Percentiles rank a stretch among this genome's conserved stretches.
These are phyloP conservation scores for Pachyuromys duprasi DNA, from an alignment of 2,797 vertebrate genomes.

Conservation along the genomic window DNA sequence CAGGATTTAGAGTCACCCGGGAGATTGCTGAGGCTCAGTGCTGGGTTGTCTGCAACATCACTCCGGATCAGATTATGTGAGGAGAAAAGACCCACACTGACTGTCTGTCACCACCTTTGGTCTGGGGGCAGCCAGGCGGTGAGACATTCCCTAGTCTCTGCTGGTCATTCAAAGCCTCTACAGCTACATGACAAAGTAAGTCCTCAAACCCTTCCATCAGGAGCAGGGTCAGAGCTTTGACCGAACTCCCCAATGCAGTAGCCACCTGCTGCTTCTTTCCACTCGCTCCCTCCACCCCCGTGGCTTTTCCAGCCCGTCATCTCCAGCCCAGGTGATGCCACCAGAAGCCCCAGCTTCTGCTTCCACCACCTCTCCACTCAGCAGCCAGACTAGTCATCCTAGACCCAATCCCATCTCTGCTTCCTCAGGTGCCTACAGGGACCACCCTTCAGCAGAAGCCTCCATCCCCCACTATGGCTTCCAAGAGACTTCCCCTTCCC, in stretches of 20 bases:
- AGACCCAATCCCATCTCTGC: neutral
- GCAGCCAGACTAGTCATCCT: neutral
- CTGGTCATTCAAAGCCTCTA: neutral
- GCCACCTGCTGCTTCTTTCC: neutral
- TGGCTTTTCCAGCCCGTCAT: neutral
- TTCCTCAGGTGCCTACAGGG: neutral
- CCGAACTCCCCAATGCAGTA: neutral
- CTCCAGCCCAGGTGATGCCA: neutral
- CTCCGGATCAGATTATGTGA: neutral
- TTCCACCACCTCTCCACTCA: neutral
- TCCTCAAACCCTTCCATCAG: neutral
- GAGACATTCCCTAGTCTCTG: neutral
- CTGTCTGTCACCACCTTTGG: neutral
- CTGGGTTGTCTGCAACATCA: neutral
- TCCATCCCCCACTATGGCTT: neutral
- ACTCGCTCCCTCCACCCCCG: rapidly evolving
- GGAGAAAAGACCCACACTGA: neutral
- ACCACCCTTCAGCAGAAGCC: neutral
- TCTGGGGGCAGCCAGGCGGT: neutral
- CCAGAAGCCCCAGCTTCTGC: neutral
- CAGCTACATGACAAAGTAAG: neutral
- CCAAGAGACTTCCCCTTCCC: neutral
- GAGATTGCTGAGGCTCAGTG: neutral
- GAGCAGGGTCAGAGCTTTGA: neutral
- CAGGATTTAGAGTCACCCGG: neutral